A percentile compares a stretch with the other conserved stretches of the same genome.
phyloP scores from a whole-genome alignment of 2,113 vertebrate genomes.

The Neogale vison region DNA sequence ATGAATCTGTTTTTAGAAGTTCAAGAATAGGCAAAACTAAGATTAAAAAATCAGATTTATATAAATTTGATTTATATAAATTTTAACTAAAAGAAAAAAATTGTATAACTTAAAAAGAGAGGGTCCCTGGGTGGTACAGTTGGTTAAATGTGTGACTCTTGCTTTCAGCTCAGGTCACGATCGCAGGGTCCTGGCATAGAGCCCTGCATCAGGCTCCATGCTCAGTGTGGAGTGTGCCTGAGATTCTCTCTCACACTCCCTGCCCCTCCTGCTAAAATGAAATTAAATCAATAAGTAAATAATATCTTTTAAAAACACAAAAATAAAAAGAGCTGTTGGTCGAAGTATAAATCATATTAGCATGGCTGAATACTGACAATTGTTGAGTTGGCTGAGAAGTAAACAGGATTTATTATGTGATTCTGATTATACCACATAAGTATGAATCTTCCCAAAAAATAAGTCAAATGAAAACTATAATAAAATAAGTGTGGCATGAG shows the following conservation, averaged over 20 bases:
- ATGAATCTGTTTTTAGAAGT: neutral
- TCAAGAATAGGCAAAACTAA: neutral
- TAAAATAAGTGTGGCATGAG: neutral
- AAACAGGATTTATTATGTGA: neutral
- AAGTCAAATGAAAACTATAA: neutral
- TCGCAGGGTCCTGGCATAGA: neutral
- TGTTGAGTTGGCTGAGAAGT: neutral
- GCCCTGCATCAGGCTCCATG: neutral
- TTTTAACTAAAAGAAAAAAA: neutral
- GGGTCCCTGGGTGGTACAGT: neutral
- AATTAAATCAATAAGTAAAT: neutral
- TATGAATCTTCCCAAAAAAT: neutral
- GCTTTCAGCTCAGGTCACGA: neutral
- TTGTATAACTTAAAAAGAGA: neutral
- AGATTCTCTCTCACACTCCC: neutral
- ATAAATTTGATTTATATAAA: conserved; percentile 21
- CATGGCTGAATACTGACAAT: neutral
- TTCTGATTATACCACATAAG: neutral
- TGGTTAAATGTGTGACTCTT: neutral
- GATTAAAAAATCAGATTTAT: neutral
- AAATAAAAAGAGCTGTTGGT: neutral
- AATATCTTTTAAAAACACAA: neutral
- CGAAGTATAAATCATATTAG: neutral
- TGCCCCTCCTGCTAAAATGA: neutral
- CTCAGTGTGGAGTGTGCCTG: neutral